Percentiles rank a stretch among this genome's conserved stretches.
These are phyloP conservation scores for Rhinogobio ventralis DNA, from an alignment of 2,797 vertebrate species.

Conservation along the genomic window DNA sequence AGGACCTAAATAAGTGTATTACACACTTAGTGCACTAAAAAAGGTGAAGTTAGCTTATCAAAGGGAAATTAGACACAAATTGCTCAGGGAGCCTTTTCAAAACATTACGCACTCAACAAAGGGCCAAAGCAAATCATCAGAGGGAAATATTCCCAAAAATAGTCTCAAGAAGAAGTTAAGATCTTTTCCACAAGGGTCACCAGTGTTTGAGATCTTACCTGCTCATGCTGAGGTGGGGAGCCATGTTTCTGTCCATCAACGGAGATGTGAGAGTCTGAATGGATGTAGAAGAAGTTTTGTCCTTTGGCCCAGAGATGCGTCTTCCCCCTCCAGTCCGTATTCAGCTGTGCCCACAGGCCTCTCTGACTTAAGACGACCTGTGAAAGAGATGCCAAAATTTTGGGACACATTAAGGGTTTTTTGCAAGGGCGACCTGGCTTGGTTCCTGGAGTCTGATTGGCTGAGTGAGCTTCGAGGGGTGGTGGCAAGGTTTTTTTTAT, in stretches of 20 bases:
- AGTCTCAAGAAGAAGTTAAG: not conserved
- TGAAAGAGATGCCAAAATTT: constrained; percentile 67
- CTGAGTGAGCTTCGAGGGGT: constrained; percentile 70
- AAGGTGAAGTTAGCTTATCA: not conserved
- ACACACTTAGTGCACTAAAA: not conserved
- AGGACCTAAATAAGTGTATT: not conserved
- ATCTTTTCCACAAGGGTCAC: not conserved
- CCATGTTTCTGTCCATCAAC: constrained; percentile 67
- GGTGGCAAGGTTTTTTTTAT: constrained; percentile 75
- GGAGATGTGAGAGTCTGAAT: constrained; percentile 18
- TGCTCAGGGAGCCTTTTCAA: not conserved
- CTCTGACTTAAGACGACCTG: constrained; percentile 64
- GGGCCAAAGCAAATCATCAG: not conserved
- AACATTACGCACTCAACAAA: not conserved
- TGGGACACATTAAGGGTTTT: constrained; percentile 74
- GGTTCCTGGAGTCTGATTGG: constrained; percentile 75
- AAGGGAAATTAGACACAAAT: not conserved
- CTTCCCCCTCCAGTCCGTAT: constrained; percentile 65
- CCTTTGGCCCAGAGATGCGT: constrained; percentile 46
- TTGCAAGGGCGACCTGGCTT: constrained; percentile 37
- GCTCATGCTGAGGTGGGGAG: constrained; percentile 60
- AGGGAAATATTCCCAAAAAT: not conserved
- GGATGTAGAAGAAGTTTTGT: constrained; percentile 31
- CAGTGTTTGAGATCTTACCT: constrained; percentile 71
- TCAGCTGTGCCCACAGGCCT: constrained; percentile 74